Base-by-base conservation (phyloP, 2,888 invertebrate genomes). In the Buathra laborator region DNA sequence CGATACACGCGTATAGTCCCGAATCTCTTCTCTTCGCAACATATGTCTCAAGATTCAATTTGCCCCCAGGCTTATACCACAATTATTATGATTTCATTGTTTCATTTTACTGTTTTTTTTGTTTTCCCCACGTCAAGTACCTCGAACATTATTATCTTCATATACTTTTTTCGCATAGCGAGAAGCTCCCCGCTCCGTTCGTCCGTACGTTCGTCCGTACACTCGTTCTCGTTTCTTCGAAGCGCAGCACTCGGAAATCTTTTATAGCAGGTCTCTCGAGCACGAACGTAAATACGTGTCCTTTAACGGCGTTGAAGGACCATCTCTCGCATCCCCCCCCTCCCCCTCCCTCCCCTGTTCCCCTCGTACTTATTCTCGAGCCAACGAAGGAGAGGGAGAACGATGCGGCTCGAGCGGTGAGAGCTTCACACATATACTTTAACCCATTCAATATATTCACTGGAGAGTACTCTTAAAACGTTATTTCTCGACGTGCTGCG, bases 271-370 rank as follows among this genome's bases (percentile, higher is more conserved):
- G 85, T 85, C 85, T 85, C 85, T 83, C 85, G 85, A 85, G 82
- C 85, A 85, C 85, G 85, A 86, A 85, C 85, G 83, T 82, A 83
- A 85, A 87, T 87, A 86, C 85, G 81, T 86, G 85, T 81, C 79
- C 80, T 87, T 86, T 84, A 85, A 83, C 83, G 80, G 85, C 74
- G 74, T 77, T 82, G 77, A 80, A 80, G 85, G 71, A 87, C 83
- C 83, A 76, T 59, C 67, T 76, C 81, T 48, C 68, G 44, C 48
- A 29, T 64, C 59, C 64, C 14, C 32, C 46, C 44, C 32, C 16
- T 32, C 44, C 56, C 6, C 37, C 37, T 19, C 29, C 71, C 51
- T 19, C 59, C 12, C 51, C 24, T n/a, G 44, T 53, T 32, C 44
- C 24, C 12, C 66, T 46, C 53, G 66, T 77, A 79, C 83, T 83